Evolutionary conservation across 2,797 vertebrate genomes (phyloP).

Genomic region (Aplochiton taeniatus): DNA sequence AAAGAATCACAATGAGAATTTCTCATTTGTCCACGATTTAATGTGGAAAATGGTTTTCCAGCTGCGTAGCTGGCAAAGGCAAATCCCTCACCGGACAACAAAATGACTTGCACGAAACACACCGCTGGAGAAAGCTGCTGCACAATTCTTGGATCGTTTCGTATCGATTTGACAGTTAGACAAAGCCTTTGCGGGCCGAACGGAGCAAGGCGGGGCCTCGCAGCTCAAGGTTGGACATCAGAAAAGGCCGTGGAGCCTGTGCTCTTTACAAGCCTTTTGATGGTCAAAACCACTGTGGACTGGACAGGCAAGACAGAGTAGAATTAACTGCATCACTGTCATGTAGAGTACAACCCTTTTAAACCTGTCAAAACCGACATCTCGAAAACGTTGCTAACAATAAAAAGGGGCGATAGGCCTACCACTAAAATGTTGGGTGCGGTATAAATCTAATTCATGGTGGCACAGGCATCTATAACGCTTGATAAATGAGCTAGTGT

Average conservation of each 20-base stretch:
- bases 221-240: slow-evolving; percentile 16
- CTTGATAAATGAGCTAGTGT: slow-evolving; percentile 56
- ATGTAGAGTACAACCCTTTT: slow-evolving; percentile 39
- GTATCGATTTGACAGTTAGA: slow-evolving; percentile 50
- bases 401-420: slow-evolving; percentile 27
- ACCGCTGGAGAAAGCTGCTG: slow-evolving; percentile 36
- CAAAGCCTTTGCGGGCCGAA: slow-evolving; percentile 25
- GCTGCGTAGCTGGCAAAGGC: slow-evolving; percentile 20
- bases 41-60: too few relatives aligned
- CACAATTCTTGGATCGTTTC: slow-evolving; percentile 24
- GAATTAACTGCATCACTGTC: slow-evolving; percentile 34
- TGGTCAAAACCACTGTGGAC: slow-evolving; percentile 7
- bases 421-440: slow-evolving; percentile 24
- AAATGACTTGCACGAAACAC: slow-evolving; percentile 43
- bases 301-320: slow-evolving; percentile 32
- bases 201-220: slow-evolving; percentile 1
- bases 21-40: too few relatives aligned
- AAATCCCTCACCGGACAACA: slow-evolving; percentile 30
- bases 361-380: slow-evolving; percentile 47
- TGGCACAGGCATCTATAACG: slow-evolving; percentile 33
- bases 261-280: background rate
- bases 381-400: slow-evolving; percentile 32
- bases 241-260: slow-evolving; percentile 20
- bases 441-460: slow-evolving; percentile 42
- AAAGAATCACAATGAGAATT: too few relatives aligned